These are phyloP conservation scores for Stramonita haemastoma DNA, from an alignment of 2,888 invertebrate species.

Conservation along the genomic window DNA sequence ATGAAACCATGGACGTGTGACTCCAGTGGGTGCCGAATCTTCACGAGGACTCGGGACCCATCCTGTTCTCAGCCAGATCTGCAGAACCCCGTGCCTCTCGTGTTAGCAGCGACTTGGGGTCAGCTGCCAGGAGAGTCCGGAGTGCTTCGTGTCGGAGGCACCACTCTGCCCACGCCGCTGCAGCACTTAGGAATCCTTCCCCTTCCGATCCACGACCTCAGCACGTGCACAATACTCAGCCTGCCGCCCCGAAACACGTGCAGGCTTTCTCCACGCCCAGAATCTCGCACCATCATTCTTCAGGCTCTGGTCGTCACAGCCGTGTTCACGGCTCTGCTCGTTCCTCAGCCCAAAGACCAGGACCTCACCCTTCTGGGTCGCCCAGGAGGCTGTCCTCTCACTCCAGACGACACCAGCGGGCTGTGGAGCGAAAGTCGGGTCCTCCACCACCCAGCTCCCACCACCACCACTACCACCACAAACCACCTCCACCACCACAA, in stretches of 20 bases:
- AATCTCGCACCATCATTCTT: not conserved
- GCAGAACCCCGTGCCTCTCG: not conserved
- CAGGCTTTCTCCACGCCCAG: not conserved
- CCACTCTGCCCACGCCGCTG: not conserved
- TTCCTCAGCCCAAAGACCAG: not conserved
- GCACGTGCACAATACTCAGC: not conserved
- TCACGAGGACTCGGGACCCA: not conserved
- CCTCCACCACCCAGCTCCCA: not conserved
- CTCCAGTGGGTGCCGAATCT: not conserved
- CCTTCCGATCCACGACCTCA: not conserved
- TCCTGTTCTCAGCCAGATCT: not conserved
- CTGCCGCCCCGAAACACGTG: not conserved
- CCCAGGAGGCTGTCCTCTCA: slow-evolving; percentile 1
- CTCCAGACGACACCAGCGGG: slow-evolving; percentile 26
- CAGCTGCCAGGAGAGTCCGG: slow-evolving; percentile 28
- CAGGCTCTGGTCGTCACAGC: not conserved
- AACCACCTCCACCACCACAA: not conserved
- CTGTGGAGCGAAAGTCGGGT: slow-evolving; percentile 18
- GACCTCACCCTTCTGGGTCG: not conserved
- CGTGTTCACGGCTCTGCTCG: not conserved
- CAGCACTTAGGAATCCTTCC: not conserved
- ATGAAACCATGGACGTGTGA: not conserved
- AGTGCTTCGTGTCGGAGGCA: slow-evolving; percentile 30
- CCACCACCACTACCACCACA: not conserved
- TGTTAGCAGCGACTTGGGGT: not conserved